A percentile compares a stretch with the other conserved stretches of the same genome.
Conservation (phyloP, 2,888 invertebrate species). For the Epistrophe grossulariae region DNA sequence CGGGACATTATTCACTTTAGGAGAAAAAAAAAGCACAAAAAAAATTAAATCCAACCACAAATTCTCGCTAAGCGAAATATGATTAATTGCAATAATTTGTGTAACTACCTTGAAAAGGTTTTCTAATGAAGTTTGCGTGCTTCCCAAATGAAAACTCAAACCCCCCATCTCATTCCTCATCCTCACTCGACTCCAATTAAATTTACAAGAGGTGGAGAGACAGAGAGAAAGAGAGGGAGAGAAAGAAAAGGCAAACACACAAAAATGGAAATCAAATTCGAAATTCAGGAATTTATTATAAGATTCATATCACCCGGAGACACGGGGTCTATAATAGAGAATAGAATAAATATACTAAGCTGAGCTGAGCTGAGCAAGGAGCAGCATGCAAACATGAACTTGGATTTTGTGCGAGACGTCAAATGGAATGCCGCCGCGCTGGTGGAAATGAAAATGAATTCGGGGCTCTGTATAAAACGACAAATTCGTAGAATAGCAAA, state of each 20-base stretch:
- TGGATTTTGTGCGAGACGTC: not conserved
- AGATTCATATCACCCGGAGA: slow-evolving; percentile 66
- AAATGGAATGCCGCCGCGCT: slow-evolving; percentile 28
- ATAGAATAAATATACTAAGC: not conserved
- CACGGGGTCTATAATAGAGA: slow-evolving; percentile 7
- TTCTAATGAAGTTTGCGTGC: slow-evolving; percentile 61
- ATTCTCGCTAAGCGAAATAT: slow-evolving; percentile 63
- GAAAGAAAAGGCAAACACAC: not conserved
- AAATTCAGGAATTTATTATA: slow-evolving; percentile 69
- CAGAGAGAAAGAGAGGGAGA: not conserved
- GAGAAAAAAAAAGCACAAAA: not conserved
- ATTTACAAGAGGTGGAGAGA: slow-evolving; percentile 10
- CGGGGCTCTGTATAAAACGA: not conserved
- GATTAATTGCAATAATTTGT: slow-evolving; percentile 75
- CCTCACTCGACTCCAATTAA: slow-evolving; percentile 57
- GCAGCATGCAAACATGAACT: slow-evolving; percentile 54
- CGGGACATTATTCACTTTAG: slow-evolving; percentile 35
- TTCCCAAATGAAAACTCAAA: slow-evolving; percentile 1
- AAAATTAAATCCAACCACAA: not conserved
- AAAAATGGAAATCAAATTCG: slow-evolving; percentile 70
- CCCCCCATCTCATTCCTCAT: not conserved
- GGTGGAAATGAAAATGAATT: slow-evolving; percentile 12
- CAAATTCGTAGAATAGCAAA: not conserved
- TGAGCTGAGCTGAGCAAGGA: slow-evolving; percentile 19
- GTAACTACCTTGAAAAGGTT: slow-evolving; percentile 73